Evolutionary conservation across 2,113 vertebrate genomes (phyloP).

Genomic region (Excalfactoria chinensis): DNA sequence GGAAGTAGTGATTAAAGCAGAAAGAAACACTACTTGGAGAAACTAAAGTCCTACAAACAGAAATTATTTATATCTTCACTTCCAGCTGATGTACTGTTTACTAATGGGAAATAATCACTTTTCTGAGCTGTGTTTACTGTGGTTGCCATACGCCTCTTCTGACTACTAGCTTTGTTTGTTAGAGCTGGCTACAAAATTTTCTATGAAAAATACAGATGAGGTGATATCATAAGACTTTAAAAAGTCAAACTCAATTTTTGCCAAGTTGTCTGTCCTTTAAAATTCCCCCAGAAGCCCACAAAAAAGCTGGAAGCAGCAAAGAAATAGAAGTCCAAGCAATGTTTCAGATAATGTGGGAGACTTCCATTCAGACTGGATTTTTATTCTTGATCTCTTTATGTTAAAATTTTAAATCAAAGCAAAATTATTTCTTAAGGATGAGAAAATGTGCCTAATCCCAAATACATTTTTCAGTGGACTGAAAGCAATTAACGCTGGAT

Average conservation of each 20-base stretch:
- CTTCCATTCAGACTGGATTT: background rate
- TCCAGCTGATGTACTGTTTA: background rate
- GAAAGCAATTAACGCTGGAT: rapidly evolving
- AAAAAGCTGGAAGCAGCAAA: constrained; percentile 5
- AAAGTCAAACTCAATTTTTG: background rate
- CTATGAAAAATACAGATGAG: background rate
- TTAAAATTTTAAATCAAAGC: background rate
- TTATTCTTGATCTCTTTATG: background rate
- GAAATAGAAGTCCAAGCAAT: background rate
- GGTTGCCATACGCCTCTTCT: background rate
- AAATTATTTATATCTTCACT: background rate
- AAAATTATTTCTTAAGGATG: background rate
- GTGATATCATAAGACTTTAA: background rate
- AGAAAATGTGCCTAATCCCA: background rate
- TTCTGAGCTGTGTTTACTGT: background rate
- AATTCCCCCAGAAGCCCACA: background rate
- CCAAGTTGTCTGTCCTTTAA: background rate
- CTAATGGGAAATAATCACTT: background rate
- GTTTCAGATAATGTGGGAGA: constrained; percentile 25
- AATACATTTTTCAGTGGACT: background rate
- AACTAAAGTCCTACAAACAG: background rate
- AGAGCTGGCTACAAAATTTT: background rate
- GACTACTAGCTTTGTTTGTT: background rate
- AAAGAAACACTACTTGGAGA: background rate
- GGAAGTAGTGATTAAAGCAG: background rate